Percentiles rank a stretch among this genome's conserved stretches.
Evolutionary conservation across 2,113 vertebrate genomes (phyloP).

Genomic region (Riparia riparia): DNA sequence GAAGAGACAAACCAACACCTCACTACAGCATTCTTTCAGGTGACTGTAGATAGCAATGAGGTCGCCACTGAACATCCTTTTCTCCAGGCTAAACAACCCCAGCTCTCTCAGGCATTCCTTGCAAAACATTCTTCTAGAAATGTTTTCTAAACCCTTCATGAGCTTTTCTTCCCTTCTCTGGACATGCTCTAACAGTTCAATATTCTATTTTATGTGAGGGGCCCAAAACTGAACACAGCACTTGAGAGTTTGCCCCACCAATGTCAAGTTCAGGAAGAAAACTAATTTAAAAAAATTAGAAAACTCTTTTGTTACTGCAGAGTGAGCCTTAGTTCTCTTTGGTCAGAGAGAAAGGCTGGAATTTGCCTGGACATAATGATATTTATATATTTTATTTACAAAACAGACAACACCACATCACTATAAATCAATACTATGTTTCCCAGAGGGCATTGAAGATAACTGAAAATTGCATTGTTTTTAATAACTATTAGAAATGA

Average conservation of each 20-base stretch:
- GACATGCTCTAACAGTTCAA: not conserved
- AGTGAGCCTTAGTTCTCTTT: not conserved
- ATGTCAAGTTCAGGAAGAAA: not conserved
- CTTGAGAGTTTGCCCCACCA: fast-evolving
- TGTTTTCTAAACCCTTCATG: not conserved
- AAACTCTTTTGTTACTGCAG: not conserved
- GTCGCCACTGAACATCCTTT: not conserved
- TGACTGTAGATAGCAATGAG: not conserved
- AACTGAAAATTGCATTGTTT: not conserved
- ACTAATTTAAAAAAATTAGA: not conserved
- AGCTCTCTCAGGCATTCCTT: not conserved
- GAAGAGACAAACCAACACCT: not conserved
- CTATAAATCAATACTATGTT: not conserved
- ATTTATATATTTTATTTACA: not conserved
- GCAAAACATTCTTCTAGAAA: not conserved
- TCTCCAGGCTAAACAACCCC: not conserved
- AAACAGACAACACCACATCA: not conserved
- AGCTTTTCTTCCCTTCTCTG: not conserved
- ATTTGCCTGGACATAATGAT: not conserved
- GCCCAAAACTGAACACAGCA: not conserved
- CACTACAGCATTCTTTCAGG: not conserved
- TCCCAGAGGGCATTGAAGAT: not conserved
- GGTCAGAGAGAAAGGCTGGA: not conserved
- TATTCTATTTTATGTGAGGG: not conserved
- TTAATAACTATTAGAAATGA: not conserved